A percentile compares a stretch with the other conserved stretches of the same genome.
phyloP scores from a whole-genome alignment of 2,888 invertebrate species.

The Sinhomidia bicolor region DNA sequence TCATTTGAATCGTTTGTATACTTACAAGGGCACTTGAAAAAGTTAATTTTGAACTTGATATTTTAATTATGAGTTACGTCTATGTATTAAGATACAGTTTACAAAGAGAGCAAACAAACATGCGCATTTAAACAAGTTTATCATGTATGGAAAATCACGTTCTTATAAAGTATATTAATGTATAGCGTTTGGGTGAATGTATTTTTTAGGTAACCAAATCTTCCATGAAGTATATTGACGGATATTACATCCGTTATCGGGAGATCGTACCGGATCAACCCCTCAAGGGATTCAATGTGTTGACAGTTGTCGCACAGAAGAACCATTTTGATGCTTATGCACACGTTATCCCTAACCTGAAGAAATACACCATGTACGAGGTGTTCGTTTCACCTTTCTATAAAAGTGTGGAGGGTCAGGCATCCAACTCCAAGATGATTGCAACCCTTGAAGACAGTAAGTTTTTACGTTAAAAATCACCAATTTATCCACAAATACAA shows the following conservation, averaged over 20 bases:
- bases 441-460: constrained; percentile 92
- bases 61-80: constrained; percentile 17
- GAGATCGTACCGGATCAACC: constrained; percentile 84
- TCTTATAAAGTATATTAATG: too few relatives aligned
- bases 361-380: constrained; percentile 94
- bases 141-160: too few relatives aligned
- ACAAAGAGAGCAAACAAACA: too few relatives aligned
- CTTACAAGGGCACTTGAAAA: too few relatives aligned
- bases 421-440: constrained; percentile 93
- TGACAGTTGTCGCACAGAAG: constrained; percentile 84
- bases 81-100: too few relatives aligned
- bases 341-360: constrained; percentile 89
- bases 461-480: constrained; percentile 72
- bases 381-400: constrained; percentile 96
- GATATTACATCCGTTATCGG: constrained; percentile 87
- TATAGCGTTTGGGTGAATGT: too few relatives aligned
- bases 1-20: constrained; percentile 1
- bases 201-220: constrained; percentile 77
- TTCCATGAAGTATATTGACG: constrained; percentile 85
- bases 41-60: neutral
- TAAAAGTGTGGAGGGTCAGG: constrained; percentile 93
- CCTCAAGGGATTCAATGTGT: constrained; percentile 85
- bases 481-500: neutral
- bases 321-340: constrained; percentile 87
- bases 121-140: too few relatives aligned